Evolutionary conservation across 2,888 invertebrate genomes (phyloP).

Genomic region (Petrolisthes manimaculis): DNA sequence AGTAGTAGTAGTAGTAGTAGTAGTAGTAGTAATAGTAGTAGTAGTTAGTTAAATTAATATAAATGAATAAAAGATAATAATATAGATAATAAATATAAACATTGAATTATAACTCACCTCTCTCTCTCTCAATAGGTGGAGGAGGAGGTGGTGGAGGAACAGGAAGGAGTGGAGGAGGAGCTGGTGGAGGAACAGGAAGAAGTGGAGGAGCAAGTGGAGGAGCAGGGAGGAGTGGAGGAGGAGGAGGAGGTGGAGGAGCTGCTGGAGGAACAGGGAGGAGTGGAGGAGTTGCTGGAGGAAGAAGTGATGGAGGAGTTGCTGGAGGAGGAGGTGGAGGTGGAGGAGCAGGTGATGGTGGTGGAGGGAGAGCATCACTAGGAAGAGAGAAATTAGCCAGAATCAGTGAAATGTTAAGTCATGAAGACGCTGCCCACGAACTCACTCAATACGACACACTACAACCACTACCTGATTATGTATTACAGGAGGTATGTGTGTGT

Average conservation of each 20-base stretch:
- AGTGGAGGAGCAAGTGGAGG: no score
- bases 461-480: conserved; percentile 35
- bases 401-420: conserved; percentile 44
- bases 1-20: conserved; percentile 18
- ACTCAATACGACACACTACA: not conserved
- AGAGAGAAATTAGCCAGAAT: conserved; percentile 44
- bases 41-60: not conserved
- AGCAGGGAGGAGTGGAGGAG: not conserved
- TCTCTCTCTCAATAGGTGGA: no score
- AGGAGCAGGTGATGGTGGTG: not conserved
- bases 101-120: no score
- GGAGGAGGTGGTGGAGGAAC: no score
- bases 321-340: not conserved
- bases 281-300: no score
- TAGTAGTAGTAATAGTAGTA: conserved; percentile 5
- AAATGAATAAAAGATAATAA: no score
- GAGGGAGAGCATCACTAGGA: conserved; percentile 21
- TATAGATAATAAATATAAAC: no score
- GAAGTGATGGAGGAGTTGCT: no score
- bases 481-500: conserved; percentile 39
- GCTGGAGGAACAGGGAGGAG: no score
- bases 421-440: conserved; percentile 45
- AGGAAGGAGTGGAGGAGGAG: no score
- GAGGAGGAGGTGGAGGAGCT: not conserved
- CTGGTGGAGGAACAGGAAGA: no score